Conservation (phyloP, 2,888 invertebrate genomes). For the Mythimna loreyi region DNA sequence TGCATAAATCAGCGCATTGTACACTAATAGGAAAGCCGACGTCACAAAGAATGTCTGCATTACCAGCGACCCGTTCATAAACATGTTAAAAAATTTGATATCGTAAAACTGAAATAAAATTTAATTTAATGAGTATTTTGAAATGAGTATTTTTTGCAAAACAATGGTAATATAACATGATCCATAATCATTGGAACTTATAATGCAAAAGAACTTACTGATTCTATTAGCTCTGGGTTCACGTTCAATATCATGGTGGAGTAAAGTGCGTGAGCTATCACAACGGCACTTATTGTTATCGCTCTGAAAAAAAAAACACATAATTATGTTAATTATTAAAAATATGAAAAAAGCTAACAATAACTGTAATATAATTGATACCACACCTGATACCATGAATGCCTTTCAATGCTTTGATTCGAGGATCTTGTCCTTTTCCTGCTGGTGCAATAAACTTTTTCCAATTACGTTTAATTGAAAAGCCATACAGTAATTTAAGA, state of each 20-base stretch:
- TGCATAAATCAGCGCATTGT: slow-evolving; percentile 58
- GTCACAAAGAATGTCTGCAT: slow-evolving; percentile 71
- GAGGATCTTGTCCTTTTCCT: too few species aligned
- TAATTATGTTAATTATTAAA: background rate
- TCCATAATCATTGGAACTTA: too few species aligned
- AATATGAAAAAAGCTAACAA: background rate
- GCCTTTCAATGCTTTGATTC: too few species aligned
- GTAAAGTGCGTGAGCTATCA: slow-evolving; percentile 45
- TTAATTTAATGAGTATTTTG: background rate
- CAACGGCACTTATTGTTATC: background rate
- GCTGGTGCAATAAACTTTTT: too few species aligned
- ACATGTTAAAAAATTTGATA: rapidly evolving
- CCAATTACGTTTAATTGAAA: too few species aligned
- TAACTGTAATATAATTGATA: too few species aligned
- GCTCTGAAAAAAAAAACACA: slow-evolving; percentile 20
- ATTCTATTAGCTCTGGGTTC: slow-evolving; percentile 62
- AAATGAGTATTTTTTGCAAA: too few species aligned
- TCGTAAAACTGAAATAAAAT: slow-evolving; percentile 37
- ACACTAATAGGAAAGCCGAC: slow-evolving; percentile 70
- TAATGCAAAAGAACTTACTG: slow-evolving; percentile 59
- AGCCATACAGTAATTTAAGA: too few species aligned
- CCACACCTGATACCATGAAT: too few species aligned
- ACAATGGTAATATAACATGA: too few species aligned
- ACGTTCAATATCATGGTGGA: background rate
- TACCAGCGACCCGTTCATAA: slow-evolving; percentile 63